phyloP scores from a whole-genome alignment of 2,888 invertebrate species.

The Cephus pygmeus region DNA sequence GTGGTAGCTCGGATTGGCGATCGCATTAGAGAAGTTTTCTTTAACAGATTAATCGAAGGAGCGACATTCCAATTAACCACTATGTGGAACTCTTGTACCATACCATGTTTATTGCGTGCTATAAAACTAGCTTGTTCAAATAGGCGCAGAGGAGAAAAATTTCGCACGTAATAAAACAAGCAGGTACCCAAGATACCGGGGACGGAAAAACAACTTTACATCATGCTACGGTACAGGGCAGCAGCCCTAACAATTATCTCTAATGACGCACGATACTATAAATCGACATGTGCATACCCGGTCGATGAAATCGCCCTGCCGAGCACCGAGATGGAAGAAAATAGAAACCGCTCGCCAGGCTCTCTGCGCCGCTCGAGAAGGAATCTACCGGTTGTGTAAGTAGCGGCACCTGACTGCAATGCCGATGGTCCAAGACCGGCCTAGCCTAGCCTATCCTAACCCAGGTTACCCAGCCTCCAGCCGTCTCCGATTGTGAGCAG shows the following conservation, averaged over 20 bases:
- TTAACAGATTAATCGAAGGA: constrained; percentile 58
- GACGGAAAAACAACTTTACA: constrained; percentile 53
- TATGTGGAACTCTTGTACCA: constrained; percentile 16
- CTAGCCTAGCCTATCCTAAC: constrained; percentile 25
- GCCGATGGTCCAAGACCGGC: constrained; percentile 44
- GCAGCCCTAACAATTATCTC: constrained; percentile 60
- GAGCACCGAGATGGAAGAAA: constrained; percentile 45
- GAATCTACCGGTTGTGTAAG: constrained; percentile 61
- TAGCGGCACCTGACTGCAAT: constrained; percentile 60
- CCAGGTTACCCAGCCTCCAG: constrained; percentile 23
- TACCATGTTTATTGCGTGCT: constrained; percentile 39
- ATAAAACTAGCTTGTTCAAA: constrained; percentile 48
- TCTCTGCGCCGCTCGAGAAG: constrained; percentile 31
- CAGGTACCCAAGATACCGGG: constrained; percentile 16
- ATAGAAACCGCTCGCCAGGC: constrained; percentile 52
- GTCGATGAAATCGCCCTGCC: constrained; percentile 47
- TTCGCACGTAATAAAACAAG: constrained; percentile 61
- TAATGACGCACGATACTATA: constrained; percentile 63
- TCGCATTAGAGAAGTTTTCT: constrained; percentile 25
- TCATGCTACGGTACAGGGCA: constrained; percentile 33
- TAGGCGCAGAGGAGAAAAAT: constrained; percentile 47
- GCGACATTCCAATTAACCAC: constrained; percentile 57
- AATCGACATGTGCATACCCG: constrained; percentile 57
- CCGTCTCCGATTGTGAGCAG: constrained; percentile 13
- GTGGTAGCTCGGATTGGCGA: constrained; percentile 15